phyloP scores from a whole-genome alignment of 2,797 vertebrate species.

The Holocentrus rufus region DNA sequence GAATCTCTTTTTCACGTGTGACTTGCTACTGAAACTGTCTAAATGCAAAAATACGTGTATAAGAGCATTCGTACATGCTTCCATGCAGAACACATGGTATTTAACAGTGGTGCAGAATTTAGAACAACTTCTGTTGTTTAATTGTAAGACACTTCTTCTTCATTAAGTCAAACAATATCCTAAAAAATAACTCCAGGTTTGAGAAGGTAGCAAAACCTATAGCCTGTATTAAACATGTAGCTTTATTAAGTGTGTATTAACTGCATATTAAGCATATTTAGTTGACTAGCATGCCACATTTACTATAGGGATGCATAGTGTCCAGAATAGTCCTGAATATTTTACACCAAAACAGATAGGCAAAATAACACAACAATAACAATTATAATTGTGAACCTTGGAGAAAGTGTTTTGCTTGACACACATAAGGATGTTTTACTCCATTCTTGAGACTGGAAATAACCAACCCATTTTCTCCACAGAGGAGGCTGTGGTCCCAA shows the following conservation, averaged over 20 bases:
- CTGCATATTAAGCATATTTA: no score
- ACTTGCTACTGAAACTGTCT: constrained; percentile 29
- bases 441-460: neutral
- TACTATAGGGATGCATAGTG: no score
- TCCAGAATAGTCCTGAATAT: neutral
- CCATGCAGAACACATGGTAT: constrained; percentile 11
- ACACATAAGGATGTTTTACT: neutral
- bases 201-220: no score
- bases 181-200: constrained; percentile 6
- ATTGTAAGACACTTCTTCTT: neutral
- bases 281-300: no score
- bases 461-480: no score
- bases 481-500: neutral
- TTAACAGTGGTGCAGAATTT: neutral
- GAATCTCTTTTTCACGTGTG: constrained; percentile 48
- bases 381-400: neutral
- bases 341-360: neutral
- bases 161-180: constrained; percentile 11
- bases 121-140: neutral
- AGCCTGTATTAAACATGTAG: no score
- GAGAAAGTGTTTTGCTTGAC: neutral
- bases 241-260: no score
- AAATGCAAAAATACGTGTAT: constrained; percentile 1
- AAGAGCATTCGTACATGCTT: constrained; percentile 12
- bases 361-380: neutral